Conservation (phyloP, 2,888 invertebrate species). For the Lithophane socia region DNA sequence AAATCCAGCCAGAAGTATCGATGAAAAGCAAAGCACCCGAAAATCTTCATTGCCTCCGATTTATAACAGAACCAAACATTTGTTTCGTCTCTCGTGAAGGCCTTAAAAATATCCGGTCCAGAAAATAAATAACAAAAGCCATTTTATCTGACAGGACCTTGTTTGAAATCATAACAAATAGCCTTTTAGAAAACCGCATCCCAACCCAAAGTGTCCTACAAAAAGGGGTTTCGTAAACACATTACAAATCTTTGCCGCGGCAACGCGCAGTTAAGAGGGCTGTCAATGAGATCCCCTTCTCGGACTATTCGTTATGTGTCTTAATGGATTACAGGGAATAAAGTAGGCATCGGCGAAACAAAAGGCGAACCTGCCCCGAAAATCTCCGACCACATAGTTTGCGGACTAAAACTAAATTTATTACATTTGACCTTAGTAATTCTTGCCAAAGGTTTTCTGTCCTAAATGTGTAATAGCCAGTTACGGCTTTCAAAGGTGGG, state of each 20-base stretch:
- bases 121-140: constrained; percentile 87
- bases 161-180: constrained; percentile 90
- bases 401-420: constrained; percentile 89
- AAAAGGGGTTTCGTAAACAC: constrained; percentile 86
- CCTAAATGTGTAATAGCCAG: constrained; percentile 85
- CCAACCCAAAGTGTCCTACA: constrained; percentile 85
- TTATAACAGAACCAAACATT: constrained; percentile 69
- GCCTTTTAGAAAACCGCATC: constrained; percentile 89
- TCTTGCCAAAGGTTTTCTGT: constrained; percentile 87
- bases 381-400: constrained; percentile 89
- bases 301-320: constrained; percentile 87
- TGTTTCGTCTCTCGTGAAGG: constrained; percentile 75
- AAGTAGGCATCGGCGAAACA: constrained; percentile 89
- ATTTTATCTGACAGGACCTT: constrained; percentile 88
- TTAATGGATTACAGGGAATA: constrained; percentile 89
- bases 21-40: constrained; percentile 55
- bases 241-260: constrained; percentile 87
- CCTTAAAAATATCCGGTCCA: constrained; percentile 83
- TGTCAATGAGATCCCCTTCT: constrained; percentile 87
- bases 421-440: constrained; percentile 90
- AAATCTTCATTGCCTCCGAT: constrained; percentile 60
- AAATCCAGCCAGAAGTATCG: constrained; percentile 45
- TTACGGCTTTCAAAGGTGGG: constrained; percentile 86
- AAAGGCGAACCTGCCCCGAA: constrained; percentile 84
- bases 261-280: constrained; percentile 84